Conservation (phyloP, 2,888 invertebrate genomes). For the Athrips mouffetella region DNA sequence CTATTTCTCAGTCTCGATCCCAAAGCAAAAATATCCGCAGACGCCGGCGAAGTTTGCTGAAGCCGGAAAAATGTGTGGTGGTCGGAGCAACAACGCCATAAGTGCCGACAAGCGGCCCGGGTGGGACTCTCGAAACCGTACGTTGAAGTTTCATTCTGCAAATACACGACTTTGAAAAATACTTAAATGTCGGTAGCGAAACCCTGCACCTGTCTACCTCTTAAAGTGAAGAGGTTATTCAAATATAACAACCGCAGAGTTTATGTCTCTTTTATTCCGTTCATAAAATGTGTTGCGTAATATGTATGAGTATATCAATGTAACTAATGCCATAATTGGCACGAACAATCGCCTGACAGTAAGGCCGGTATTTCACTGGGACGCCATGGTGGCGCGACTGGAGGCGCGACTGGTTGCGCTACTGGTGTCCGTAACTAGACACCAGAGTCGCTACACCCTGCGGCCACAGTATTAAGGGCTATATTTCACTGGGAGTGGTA, state of each 20-base stretch:
- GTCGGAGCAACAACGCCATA: slow-evolving; percentile 97
- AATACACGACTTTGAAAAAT: slow-evolving; percentile 21
- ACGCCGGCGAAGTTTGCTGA: slow-evolving; percentile 87
- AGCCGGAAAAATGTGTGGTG: slow-evolving; percentile 96
- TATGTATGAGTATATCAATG: slow-evolving; percentile 22
- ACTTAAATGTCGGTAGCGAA: slow-evolving; percentile 21
- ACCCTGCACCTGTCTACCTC: slow-evolving; percentile 19
- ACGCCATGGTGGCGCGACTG: too few relatives aligned
- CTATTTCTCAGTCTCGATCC: slow-evolving; percentile 89
- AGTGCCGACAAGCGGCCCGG: slow-evolving; percentile 94
- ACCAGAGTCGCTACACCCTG: too few relatives aligned
- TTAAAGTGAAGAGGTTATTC: slow-evolving; percentile 28
- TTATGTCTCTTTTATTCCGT: slow-evolving; percentile 28
- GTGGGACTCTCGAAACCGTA: slow-evolving; percentile 97
- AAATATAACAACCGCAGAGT: slow-evolving; percentile 28
- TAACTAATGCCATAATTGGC: slow-evolving; percentile 9
- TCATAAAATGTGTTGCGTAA: slow-evolving; percentile 26
- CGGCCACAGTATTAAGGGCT: too few relatives aligned
- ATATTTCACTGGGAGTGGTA: too few relatives aligned
- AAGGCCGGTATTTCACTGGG: too few relatives aligned
- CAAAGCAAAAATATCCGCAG: slow-evolving; percentile 86
- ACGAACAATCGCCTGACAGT: too few relatives aligned
- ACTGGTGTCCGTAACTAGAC: too few relatives aligned
- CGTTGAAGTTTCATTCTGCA: slow-evolving; percentile 94
- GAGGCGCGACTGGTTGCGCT: too few relatives aligned